These are phyloP conservation scores for Glossophaga mutica DNA, from an alignment of 2,797 vertebrate genomes.

Conservation along the genomic window DNA sequence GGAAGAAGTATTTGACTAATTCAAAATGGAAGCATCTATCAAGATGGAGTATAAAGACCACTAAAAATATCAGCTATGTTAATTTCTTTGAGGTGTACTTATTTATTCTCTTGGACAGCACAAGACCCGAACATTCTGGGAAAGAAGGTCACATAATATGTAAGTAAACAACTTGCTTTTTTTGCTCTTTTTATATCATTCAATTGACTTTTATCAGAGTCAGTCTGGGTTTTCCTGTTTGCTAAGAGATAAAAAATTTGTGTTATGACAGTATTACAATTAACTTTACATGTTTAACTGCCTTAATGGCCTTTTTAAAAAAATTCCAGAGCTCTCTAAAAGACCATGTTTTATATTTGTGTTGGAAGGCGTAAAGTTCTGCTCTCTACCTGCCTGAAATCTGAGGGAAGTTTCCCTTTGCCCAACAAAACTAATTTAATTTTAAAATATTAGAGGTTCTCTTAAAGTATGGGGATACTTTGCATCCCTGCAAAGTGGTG, in stretches of 20 bases:
- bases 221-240: neutral
- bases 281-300: neutral
- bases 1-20: neutral
- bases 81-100: neutral
- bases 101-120: neutral
- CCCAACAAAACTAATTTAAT: neutral
- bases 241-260: neutral
- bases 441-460: neutral
- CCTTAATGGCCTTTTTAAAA: neutral
- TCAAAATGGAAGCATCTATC: neutral
- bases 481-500: neutral
- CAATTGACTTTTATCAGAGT: neutral
- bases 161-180: neutral
- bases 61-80: neutral
- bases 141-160: neutral
- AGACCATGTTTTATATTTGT: neutral
- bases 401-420: neutral
- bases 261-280: neutral
- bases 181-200: neutral
- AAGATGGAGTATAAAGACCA: neutral
- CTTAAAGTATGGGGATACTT: neutral
- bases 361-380: neutral
- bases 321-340: neutral
- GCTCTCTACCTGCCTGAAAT: neutral
- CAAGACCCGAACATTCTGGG: neutral